phyloP scores from a whole-genome alignment of 2,113 vertebrate species.

The Perca fluviatilis region DNA sequence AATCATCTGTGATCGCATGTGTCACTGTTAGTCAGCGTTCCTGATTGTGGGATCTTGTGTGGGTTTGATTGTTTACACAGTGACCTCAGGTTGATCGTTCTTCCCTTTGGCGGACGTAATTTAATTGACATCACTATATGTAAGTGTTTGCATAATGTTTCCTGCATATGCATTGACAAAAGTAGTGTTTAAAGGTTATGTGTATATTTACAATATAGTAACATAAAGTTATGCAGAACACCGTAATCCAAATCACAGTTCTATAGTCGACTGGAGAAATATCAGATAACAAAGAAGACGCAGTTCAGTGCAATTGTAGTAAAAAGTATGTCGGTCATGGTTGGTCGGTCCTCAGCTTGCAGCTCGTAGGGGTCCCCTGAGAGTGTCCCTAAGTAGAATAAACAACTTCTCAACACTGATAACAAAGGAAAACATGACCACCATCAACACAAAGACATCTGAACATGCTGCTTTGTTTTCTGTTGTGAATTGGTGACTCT shows the following conservation, averaged over 20 bases:
- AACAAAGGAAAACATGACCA: neutral
- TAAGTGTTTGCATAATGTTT: conserved; percentile 23
- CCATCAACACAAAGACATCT: neutral
- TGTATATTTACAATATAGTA: neutral
- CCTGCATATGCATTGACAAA: neutral
- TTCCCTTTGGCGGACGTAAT: conserved; percentile 25
- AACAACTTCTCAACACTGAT: neutral
- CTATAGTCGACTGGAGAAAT: no score
- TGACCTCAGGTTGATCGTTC: conserved; percentile 11
- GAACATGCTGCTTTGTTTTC: conserved; percentile 23
- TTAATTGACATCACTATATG: conserved; percentile 4
- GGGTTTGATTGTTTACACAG: conserved; percentile 21
- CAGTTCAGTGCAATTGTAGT: neutral
- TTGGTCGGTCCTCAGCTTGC: neutral
- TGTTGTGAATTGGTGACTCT: conserved; percentile 43
- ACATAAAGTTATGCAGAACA: neutral
- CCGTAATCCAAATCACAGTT: neutral
- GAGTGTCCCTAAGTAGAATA: neutral
- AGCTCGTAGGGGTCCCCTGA: neutral
- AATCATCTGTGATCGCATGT: conserved; percentile 42
- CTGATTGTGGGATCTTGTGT: conserved; percentile 15
- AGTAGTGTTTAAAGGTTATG: neutral
- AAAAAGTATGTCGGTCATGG: neutral
- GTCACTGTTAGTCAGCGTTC: conserved; percentile 23
- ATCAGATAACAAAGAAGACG: neutral